Conservation (phyloP, 1,140 invertebrate genomes). For the Globodera ellingtonae region DNA sequence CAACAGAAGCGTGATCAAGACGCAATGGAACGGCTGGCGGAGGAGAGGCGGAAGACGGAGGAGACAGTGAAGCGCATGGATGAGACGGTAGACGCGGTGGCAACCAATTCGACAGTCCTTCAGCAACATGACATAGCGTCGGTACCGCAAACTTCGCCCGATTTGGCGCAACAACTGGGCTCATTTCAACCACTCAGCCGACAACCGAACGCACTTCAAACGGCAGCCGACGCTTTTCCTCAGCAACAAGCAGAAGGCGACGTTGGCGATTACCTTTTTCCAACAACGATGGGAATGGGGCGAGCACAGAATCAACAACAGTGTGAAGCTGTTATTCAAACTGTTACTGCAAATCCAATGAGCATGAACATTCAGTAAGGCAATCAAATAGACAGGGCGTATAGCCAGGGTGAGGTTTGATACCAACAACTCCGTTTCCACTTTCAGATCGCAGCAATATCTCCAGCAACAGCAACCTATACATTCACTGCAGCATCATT, state of each 20-base stretch:
- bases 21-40: constrained; percentile 12
- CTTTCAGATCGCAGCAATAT: background rate
- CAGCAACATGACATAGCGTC: constrained; percentile 7
- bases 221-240: background rate
- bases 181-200: background rate
- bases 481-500: constrained; percentile 19
- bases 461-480: background rate
- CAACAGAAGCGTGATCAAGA: constrained; percentile 34
- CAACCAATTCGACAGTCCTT: background rate
- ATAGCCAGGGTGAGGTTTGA: background rate
- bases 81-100: constrained; percentile 31
- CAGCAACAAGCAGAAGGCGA: background rate
- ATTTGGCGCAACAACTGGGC: background rate
- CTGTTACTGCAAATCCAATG: background rate
- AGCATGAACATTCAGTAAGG: background rate
- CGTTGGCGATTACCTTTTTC: background rate
- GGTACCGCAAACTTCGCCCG: background rate
- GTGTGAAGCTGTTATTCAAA: background rate
- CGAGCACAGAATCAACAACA: background rate
- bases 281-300: background rate
- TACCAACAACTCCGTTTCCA: background rate
- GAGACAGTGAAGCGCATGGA: constrained; percentile 27
- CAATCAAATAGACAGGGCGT: background rate
- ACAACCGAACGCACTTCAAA: background rate
- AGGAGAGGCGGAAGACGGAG: constrained; percentile 20